Conservation (phyloP, 2,113 vertebrate species). For the Emydocephalus ijimae region DNA sequence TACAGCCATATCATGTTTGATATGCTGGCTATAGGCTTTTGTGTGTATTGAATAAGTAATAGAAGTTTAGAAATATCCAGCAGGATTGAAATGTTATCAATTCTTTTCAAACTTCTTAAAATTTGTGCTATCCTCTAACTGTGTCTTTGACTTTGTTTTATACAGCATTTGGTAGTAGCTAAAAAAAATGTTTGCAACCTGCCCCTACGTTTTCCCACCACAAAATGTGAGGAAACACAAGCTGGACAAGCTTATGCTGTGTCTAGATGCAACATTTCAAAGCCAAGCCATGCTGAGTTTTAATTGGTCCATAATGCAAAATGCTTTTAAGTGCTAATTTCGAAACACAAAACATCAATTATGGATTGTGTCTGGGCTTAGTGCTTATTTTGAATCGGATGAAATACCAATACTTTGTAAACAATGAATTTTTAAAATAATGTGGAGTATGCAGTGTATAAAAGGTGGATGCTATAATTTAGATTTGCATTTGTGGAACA, state of each 20-base stretch:
- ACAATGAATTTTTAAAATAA: conserved; percentile 8
- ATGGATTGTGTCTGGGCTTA: conserved; percentile 10
- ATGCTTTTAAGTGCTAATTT: not conserved
- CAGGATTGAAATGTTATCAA: not conserved
- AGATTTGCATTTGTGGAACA: conserved; percentile 12
- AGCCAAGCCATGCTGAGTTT: not conserved
- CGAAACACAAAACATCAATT: conserved; percentile 20
- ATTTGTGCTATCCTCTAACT: not conserved
- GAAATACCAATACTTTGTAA: not conserved
- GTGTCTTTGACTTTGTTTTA: not conserved
- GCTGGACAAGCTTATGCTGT: not conserved
- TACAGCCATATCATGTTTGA: not conserved
- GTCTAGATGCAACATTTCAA: conserved; percentile 9
- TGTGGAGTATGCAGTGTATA: conserved; percentile 3
- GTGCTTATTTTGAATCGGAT: conserved; percentile 24
- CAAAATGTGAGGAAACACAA: not conserved
- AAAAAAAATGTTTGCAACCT: not conserved
- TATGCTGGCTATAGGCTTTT: not conserved
- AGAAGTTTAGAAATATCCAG: not conserved
- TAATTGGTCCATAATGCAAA: not conserved
- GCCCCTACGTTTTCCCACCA: not conserved
- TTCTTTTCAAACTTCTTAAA: not conserved
- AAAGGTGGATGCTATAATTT: conserved; percentile 7
- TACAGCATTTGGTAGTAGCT: not conserved
- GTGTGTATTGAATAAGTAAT: not conserved